A percentile compares a stretch with the other conserved stretches of the same genome.
Conservation (phyloP, 2,113 vertebrate genomes). For the Bujurquina vittata region DNA sequence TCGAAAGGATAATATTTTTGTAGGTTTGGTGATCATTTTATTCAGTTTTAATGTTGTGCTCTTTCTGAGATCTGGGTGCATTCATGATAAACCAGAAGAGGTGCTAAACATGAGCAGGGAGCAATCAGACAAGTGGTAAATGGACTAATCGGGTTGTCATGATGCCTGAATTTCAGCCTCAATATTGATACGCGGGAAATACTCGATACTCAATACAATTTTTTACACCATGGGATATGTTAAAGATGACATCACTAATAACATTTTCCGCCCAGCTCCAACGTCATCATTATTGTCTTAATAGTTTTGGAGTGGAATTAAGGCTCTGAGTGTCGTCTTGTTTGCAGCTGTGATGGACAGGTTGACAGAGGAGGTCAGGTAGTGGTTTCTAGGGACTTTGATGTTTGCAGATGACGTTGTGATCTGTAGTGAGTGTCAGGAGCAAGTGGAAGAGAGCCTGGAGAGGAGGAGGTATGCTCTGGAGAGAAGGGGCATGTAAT, state of each 20-base stretch:
- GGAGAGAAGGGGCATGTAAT: background rate
- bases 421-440: background rate
- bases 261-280: too few species aligned
- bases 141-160: too few species aligned
- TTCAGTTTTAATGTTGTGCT: too few species aligned
- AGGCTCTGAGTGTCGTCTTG: background rate
- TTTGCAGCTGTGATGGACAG: background rate
- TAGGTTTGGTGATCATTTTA: too few species aligned
- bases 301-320: background rate
- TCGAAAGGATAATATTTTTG: too few species aligned
- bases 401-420: background rate
- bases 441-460: background rate
- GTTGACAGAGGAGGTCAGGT: background rate
- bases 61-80: background rate
- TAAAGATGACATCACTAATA: too few species aligned
- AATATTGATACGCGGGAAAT: rapidly evolving
- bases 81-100: background rate
- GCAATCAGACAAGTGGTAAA: background rate
- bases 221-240: too few species aligned
- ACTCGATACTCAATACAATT: background rate
- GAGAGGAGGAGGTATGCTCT: background rate
- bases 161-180: background rate
- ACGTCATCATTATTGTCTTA: too few species aligned
- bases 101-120: background rate
- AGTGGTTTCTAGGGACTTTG: background rate